phyloP scores from a whole-genome alignment of 2,888 invertebrate species.

The Ganaspis brasiliensis region DNA sequence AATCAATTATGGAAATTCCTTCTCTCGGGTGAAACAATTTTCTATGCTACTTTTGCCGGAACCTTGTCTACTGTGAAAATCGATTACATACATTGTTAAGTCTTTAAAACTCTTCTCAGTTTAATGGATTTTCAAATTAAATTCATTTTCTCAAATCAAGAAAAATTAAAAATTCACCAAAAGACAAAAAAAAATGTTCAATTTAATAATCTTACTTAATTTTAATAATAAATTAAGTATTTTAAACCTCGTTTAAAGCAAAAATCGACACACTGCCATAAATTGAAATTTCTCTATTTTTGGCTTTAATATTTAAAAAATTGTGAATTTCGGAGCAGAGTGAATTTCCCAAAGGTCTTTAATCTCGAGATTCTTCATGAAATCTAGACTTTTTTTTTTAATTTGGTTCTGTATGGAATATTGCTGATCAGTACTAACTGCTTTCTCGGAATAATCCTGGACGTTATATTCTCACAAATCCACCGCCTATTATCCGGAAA shows the following conservation, averaged over 20 bases:
- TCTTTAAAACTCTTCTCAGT: constrained; percentile 35
- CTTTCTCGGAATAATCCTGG: constrained; percentile 3
- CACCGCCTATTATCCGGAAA: constrained; percentile 12
- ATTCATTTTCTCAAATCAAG: constrained; percentile 14
- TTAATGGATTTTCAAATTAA: constrained; percentile 11
- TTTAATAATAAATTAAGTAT: too few relatives aligned
- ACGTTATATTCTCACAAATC: constrained; percentile 2
- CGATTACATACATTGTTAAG: constrained; percentile 59
- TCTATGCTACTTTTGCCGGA: constrained; percentile 35
- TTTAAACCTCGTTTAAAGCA: too few relatives aligned
- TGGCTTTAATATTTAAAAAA: too few relatives aligned
- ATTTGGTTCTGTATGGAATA: not conserved
- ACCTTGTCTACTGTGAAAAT: constrained; percentile 63
- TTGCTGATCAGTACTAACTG: constrained; percentile 30
- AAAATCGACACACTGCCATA: too few relatives aligned
- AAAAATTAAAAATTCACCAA: not conserved
- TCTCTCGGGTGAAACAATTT: not conserved
- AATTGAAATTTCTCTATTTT: too few relatives aligned
- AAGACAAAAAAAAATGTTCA: not conserved
- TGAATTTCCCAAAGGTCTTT: not conserved
- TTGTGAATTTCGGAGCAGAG: too few relatives aligned
- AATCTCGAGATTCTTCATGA: not conserved
- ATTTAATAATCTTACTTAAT: too few relatives aligned
- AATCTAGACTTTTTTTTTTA: not conserved
- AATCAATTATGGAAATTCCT: constrained; percentile 26